Base-by-base conservation (phyloP, 2,113 vertebrate species). In the Saguinus midas region DNA sequence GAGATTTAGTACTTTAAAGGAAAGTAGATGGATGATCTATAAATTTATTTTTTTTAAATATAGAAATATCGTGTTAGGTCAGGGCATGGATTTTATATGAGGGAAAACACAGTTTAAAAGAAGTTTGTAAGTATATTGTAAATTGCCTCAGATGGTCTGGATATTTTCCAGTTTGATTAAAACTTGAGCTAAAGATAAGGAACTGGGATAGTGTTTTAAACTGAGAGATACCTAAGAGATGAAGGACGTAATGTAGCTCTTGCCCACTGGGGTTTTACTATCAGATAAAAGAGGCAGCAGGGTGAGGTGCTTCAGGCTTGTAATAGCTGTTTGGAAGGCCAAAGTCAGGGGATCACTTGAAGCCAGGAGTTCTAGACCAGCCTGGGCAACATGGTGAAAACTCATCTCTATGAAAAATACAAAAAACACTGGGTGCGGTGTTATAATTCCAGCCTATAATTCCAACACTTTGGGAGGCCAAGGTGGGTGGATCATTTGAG, bases 31-130 rank as follows among this genome's bases (percentile, higher is more conserved):
- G n/a, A 11, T 25, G 61, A 35, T 72, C 29, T 55, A 0, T 35
- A 5, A 12, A 21, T 82, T 29, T 23, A 0, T 66, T 1, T 10
- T 27, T 43, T 43, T 50, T 80, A 35, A 18, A 2, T 29, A 13
- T 43, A 35, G 25, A n/a, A 55, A 40, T 76, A 58, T 89, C n/a
- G 8, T 68, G 10, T 50, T 91, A 43, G 12, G 16, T 70, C n/a
- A 94, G 61, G 10, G 7, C 32, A 12, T 76, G 20, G 40, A 43
- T n/a, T 78, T 90, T 64, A 25, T 81, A n/a, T 82, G n/a, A 95
- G 20, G n/a, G 23, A 25, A 90, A 66, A 43, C 40, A 84, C 17
- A 58, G 64, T 57, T 18, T 70, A 37, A 82, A 90, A 50, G 79
- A 78, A 73, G 8, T 72, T 32, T 35, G 1, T 70, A 23, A 37